phyloP scores from a whole-genome alignment of 2,113 vertebrate genomes.

The Oreocharis arfaki region DNA sequence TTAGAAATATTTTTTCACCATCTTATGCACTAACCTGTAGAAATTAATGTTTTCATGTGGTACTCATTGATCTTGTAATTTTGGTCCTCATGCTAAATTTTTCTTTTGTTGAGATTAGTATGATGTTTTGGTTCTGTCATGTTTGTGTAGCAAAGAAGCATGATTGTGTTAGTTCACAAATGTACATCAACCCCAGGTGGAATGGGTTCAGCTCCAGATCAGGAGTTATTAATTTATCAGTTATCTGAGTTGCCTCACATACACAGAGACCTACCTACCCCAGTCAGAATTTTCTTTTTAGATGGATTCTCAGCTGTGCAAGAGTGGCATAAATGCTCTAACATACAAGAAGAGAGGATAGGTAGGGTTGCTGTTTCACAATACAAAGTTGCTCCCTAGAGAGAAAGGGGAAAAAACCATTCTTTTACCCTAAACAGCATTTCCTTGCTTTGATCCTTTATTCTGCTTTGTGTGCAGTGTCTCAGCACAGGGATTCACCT shows the following conservation, averaged over 20 bases:
- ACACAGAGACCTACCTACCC: not conserved
- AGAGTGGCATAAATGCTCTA: not conserved
- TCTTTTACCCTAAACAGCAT: not conserved
- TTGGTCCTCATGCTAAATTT: not conserved
- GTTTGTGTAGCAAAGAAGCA: not conserved
- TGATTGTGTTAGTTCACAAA: not conserved
- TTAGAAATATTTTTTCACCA: not conserved
- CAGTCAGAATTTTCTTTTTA: not conserved
- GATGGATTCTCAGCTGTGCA: not conserved
- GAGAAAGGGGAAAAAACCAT: rapidly evolving
- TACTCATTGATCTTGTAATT: not conserved
- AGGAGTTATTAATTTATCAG: not conserved
- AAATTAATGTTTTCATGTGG: not conserved
- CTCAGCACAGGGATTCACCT: not conserved
- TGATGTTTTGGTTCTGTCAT: not conserved
- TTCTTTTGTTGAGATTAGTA: not conserved
- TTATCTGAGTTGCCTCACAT: not conserved
- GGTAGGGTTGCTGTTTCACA: not conserved
- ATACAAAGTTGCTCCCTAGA: not conserved
- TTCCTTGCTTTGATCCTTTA: not conserved
- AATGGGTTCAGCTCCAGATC: not conserved
- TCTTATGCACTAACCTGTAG: rapidly evolving
- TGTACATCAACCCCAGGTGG: not conserved
- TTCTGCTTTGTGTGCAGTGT: not conserved
- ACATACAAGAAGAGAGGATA: not conserved